Base-by-base conservation (phyloP, 1,140 invertebrate genomes). In the Drosophila azteca region DNA sequence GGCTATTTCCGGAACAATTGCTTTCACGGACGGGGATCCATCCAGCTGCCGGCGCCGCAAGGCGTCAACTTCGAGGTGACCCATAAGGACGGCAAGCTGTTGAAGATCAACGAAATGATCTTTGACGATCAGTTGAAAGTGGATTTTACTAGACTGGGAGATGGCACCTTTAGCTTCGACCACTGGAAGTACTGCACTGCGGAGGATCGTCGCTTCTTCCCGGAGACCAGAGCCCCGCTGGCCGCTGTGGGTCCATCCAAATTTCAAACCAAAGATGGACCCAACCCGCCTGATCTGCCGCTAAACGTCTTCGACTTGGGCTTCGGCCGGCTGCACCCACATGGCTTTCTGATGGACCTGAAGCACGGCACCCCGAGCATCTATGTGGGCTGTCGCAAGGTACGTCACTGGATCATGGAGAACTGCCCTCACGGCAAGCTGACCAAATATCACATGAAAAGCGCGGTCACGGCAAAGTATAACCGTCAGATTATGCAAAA, bases 1-100 rank as follows among this genome's bases (percentile, higher is more conserved):
- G 87, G 87, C 0, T 11, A 66, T 0, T 90, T 90, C 22, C 35
- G 20, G 0, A 65, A 80, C 24, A 69, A 67, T 57, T 63, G 60
- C 3, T 90, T 90, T 22, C 81, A 90, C 15, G 87, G 87, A 2
- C 17, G n/a, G 0, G 87, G 87, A n/a, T 49, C 13, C 13, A 65
- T 90, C 1, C 35, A 55, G 4, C 20, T 76, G 0, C 41, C 64
- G 0, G 13, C 52, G 3, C 64, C 79, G 0, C 24, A 54, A 3
- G 49, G 43, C 6, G 17, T 90, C 1, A 59, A 1, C 35, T 90
- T 76, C 20, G 13, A 43, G 1, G 87, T 90, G 26, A 50, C 35
- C 4, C 82, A 90, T 35, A 0, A 59, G 0, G 17, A 78, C 17
- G 87, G 87, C 1, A 51, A 35, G 1, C 26, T 90, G 8, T 11